Conservation (phyloP, 2,113 vertebrate genomes). For the Holacanthus passer region DNA sequence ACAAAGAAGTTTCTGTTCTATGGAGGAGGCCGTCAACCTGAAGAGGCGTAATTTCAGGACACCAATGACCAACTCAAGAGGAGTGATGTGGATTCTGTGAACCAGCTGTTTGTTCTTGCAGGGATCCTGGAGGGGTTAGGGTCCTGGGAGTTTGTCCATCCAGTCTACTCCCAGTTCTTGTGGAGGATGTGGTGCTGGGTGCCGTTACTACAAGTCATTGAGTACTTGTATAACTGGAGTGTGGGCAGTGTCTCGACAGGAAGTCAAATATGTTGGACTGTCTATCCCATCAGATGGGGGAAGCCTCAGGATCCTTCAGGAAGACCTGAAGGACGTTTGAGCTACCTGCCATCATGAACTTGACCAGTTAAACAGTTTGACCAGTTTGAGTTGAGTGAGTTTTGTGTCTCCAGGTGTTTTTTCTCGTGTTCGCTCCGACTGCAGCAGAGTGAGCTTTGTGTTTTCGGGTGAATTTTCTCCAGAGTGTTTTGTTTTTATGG, state of each 20-base stretch:
- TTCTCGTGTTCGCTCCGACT: neutral
- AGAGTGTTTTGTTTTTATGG: constrained; percentile 16
- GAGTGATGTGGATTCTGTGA: neutral
- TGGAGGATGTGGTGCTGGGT: neutral
- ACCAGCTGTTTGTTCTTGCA: neutral
- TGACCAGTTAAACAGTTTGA: neutral
- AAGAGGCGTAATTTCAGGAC: neutral
- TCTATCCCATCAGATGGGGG: neutral
- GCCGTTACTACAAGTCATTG: too few species aligned
- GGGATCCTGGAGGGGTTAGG: too few species aligned
- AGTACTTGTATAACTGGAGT: too few species aligned
- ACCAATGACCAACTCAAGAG: too few species aligned
- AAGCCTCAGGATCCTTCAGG: neutral
- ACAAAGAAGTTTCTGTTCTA: neutral
- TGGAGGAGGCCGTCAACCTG: neutral
- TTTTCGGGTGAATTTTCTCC: neutral
- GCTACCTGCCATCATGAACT: neutral
- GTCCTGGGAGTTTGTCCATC: neutral
- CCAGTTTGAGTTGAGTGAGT: neutral
- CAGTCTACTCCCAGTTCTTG: neutral
- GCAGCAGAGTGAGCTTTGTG: neutral
- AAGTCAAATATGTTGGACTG: neutral
- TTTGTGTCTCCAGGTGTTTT: neutral
- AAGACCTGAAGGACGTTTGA: neutral
- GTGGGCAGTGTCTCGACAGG: too few species aligned